A percentile compares a stretch with the other conserved stretches of the same genome.
Evolutionary conservation across 2,113 vertebrate species (phyloP).

Genomic region (Sminthopsis crassicaudata): DNA sequence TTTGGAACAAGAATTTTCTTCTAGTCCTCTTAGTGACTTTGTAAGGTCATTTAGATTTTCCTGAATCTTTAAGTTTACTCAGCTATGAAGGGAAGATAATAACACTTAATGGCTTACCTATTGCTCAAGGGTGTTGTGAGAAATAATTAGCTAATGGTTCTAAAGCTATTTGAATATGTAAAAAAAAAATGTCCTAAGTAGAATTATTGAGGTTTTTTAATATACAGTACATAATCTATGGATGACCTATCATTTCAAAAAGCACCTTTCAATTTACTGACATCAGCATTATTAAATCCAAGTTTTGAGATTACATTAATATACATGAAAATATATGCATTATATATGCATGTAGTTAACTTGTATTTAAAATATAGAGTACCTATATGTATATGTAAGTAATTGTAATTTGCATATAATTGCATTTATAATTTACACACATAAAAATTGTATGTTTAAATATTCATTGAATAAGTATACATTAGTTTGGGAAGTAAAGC

Average conservation of each 20-base stretch:
- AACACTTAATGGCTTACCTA: neutral
- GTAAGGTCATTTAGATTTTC: neutral
- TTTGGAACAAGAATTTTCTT: neutral
- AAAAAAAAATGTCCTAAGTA: neutral
- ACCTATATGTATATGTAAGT: neutral
- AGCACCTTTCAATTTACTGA: neutral
- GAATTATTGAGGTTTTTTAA: neutral
- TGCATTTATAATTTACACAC: neutral
- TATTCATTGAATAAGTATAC: neutral
- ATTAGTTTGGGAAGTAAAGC: neutral
- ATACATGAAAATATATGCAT: neutral
- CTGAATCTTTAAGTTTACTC: neutral
- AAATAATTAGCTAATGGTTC: neutral
- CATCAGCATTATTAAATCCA: neutral
- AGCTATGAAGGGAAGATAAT: neutral
- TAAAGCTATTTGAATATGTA: neutral
- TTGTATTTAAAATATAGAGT: no score
- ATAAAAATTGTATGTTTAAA: neutral
- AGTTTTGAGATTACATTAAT: neutral
- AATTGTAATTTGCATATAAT: neutral
- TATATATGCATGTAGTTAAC: no score
- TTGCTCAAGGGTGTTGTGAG: constrained; percentile 4
- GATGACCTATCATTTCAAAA: neutral
- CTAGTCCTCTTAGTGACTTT: neutral
- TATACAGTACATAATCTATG: neutral